phyloP scores from a whole-genome alignment of 2,888 invertebrate species.

The Aphidoletes aphidimyza region DNA sequence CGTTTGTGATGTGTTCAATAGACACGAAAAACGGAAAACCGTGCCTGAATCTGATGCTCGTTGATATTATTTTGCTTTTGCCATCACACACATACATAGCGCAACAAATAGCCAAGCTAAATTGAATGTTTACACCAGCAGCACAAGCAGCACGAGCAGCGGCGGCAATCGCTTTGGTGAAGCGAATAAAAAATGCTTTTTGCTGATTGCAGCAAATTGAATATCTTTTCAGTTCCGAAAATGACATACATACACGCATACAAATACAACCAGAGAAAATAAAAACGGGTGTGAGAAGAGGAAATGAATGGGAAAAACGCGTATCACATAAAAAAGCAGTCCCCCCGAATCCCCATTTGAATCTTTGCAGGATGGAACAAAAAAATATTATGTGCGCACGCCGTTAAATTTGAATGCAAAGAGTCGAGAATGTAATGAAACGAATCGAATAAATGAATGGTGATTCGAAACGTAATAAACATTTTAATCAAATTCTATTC shows the following conservation, averaged over 20 bases:
- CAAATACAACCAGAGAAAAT: too few species aligned
- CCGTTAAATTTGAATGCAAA: slow-evolving; percentile 27
- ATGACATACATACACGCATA: not conserved
- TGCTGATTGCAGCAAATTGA: slow-evolving; percentile 51
- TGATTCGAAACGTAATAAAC: slow-evolving; percentile 48
- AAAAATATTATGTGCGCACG: not conserved
- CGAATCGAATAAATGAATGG: slow-evolving; percentile 43
- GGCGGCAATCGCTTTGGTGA: too few species aligned
- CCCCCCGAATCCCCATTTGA: not conserved
- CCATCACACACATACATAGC: not conserved
- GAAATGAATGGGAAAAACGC: slow-evolving; percentile 34
- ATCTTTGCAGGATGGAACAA: not conserved
- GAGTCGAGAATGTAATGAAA: slow-evolving; percentile 17
- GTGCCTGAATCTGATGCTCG: slow-evolving; percentile 19
- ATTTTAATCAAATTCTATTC: slow-evolving; percentile 47
- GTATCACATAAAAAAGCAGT: not conserved
- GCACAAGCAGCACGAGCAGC: not conserved
- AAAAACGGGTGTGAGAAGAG: too few species aligned
- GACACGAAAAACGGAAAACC: not conserved
- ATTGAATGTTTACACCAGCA: not conserved
- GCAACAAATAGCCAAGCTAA: slow-evolving; percentile 16
- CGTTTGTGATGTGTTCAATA: not conserved
- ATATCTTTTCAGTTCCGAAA: slow-evolving; percentile 22
- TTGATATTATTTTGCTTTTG: not conserved
- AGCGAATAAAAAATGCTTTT: slow-evolving; percentile 9